These are phyloP conservation scores for Nannoperca obscura DNA, from an alignment of 2,797 vertebrate species.

Conservation along the genomic window DNA sequence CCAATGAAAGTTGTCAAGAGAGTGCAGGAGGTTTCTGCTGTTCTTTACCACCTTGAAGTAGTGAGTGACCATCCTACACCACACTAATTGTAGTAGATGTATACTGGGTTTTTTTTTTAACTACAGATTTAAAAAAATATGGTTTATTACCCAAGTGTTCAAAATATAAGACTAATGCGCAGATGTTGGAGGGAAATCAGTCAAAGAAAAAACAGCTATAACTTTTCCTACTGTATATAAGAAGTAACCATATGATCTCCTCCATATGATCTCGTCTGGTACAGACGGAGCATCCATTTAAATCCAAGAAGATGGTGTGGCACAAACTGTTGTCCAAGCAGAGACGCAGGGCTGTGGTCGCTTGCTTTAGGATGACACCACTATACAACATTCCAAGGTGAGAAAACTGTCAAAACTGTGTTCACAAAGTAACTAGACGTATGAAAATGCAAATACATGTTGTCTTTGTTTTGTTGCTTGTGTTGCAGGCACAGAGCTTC, in stretches of 20 bases:
- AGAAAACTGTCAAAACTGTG: background rate
- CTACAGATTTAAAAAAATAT: background rate
- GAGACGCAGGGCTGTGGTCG: conserved; percentile 93
- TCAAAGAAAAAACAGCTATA: background rate
- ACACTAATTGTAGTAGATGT: background rate
- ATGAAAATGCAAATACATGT: background rate
- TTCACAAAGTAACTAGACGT: background rate
- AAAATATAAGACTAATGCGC: background rate
- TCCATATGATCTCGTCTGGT: background rate
- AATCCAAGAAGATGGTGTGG: conserved; percentile 97
- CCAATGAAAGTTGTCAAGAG: conserved; percentile 92
- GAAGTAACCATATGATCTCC: background rate
- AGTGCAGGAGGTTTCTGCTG: conserved; percentile 95
- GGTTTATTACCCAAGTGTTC: background rate
- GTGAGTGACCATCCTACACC: conserved; percentile 72
- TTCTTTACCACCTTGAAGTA: conserved; percentile 94
- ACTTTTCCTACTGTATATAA: background rate
- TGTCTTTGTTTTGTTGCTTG: background rate
- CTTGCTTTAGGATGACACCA: conserved; percentile 96
- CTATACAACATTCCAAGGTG: conserved; percentile 95
- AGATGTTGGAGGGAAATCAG: background rate
- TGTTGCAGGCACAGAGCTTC: conserved; percentile 91
- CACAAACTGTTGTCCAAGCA: conserved; percentile 95
- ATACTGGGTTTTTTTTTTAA: background rate
- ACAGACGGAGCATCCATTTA: conserved; percentile 93